A percentile compares a stretch with the other conserved stretches of the same genome.
Evolutionary conservation across 2,888 invertebrate species (phyloP).

Genomic region (Drosophila macrospina): DNA sequence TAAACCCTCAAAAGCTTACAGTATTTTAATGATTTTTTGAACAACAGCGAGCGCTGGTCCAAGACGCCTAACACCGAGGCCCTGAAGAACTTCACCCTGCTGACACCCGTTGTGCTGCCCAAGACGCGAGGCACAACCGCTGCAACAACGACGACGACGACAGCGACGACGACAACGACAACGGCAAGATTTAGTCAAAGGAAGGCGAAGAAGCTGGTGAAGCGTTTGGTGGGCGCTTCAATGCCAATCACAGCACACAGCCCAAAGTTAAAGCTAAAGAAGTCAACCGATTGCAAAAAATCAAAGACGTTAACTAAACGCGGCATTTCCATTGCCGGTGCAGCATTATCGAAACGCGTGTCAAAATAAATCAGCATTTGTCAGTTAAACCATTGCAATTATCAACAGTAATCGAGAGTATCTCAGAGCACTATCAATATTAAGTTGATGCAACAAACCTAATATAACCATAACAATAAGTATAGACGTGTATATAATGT

Average conservation of each 20-base stretch:
- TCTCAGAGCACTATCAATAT: too few species aligned
- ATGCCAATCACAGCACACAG: background rate
- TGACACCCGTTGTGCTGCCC: conserved; percentile 39
- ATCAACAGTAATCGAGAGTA: background rate
- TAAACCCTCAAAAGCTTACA: background rate
- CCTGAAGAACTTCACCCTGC: conserved; percentile 89
- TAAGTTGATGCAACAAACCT: too few species aligned
- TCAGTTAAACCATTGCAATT: conserved; percentile 3
- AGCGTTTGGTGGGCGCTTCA: conserved; percentile 4
- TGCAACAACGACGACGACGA: background rate
- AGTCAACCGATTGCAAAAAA: conserved; percentile 19
- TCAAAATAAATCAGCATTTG: conserved; percentile 28
- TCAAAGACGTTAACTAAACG: conserved; percentile 23
- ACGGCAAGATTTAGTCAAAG: background rate
- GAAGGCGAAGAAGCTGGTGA: background rate
- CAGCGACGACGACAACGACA: accelerated
- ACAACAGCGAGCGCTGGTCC: conserved; percentile 90
- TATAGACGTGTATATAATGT: too few species aligned
- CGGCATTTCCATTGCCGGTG: background rate
- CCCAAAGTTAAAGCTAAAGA: background rate
- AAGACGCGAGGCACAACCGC: background rate
- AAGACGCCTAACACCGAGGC: conserved; percentile 91
- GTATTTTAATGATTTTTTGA: background rate
- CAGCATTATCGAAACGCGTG: conserved; percentile 5
- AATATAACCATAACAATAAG: too few species aligned